Conservation (phyloP, 2,113 vertebrate genomes). For the Bettongia penicillata region DNA sequence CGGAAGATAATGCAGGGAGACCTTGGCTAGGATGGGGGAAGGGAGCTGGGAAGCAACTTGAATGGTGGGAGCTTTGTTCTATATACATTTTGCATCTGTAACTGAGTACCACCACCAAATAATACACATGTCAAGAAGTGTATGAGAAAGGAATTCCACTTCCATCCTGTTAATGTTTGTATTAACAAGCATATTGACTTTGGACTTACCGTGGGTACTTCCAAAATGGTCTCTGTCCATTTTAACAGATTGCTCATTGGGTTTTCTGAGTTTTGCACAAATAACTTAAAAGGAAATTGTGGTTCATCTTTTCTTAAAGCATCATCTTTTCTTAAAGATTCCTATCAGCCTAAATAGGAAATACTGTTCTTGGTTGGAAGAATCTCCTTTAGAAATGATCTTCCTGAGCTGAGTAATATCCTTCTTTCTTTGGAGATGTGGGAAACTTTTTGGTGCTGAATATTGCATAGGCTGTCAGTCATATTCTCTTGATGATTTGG, state of each 20-base stretch:
- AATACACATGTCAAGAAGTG: neutral
- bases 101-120: neutral
- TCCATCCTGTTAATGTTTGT: constrained; percentile 29
- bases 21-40: neutral
- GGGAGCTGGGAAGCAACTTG: neutral
- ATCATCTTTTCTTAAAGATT: neutral
- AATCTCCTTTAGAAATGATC: neutral
- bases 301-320: neutral
- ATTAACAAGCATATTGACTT: constrained; percentile 50
- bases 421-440: neutral
- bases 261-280: constrained; percentile 8
- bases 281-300: neutral
- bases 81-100: neutral
- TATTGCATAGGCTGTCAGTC: neutral
- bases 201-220: constrained; percentile 17
- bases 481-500: neutral
- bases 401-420: neutral
- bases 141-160: neutral
- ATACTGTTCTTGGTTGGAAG: neutral
- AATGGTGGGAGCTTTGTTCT: neutral
- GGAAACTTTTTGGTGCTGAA: neutral
- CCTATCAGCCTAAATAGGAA: neutral
- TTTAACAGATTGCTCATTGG: constrained; percentile 15
- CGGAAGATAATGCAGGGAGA: neutral
- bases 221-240: constrained; percentile 5